Evolutionary conservation across 2,797 vertebrate genomes (phyloP).

Genomic region (Oreonectes daqikongensis): DNA sequence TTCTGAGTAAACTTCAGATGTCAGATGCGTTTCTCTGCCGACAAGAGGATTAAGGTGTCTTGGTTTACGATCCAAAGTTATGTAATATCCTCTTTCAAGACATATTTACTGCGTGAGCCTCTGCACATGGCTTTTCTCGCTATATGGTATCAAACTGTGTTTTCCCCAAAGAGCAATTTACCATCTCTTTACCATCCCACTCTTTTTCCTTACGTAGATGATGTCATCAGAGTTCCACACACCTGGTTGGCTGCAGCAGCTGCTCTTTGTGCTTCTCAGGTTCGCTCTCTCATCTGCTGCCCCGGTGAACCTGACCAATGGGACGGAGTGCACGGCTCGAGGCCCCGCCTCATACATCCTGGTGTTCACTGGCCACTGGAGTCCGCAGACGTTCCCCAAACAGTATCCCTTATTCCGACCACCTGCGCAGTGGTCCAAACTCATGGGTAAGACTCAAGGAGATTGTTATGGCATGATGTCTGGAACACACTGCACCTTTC

Average conservation of each 20-base stretch:
- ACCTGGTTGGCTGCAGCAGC: slow-evolving; percentile 73
- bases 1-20: not conserved
- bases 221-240: slow-evolving; percentile 73
- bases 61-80: slow-evolving; percentile 23
- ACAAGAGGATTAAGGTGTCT: slow-evolving; percentile 17
- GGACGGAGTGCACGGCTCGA: slow-evolving; percentile 73
- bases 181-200: slow-evolving; percentile 41
- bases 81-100: slow-evolving; percentile 14
- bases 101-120: slow-evolving; percentile 18
- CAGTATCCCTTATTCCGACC: slow-evolving; percentile 83
- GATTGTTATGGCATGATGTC: not conserved
- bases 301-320: slow-evolving; percentile 66
- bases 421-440: slow-evolving; percentile 85
- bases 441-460: slow-evolving; percentile 75
- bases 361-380: slow-evolving; percentile 84
- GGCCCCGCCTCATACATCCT: slow-evolving; percentile 80
- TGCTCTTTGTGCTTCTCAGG: slow-evolving; percentile 73
- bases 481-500: not conserved
- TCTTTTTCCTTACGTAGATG: slow-evolving; percentile 69
- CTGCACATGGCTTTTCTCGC: not conserved
- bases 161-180: not conserved
- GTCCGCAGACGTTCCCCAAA: slow-evolving; percentile 80
- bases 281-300: slow-evolving; percentile 68
- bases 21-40: not conserved
- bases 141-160: not conserved